Conservation (phyloP, 2,888 invertebrate species). For the Notodonta ziczac region DNA sequence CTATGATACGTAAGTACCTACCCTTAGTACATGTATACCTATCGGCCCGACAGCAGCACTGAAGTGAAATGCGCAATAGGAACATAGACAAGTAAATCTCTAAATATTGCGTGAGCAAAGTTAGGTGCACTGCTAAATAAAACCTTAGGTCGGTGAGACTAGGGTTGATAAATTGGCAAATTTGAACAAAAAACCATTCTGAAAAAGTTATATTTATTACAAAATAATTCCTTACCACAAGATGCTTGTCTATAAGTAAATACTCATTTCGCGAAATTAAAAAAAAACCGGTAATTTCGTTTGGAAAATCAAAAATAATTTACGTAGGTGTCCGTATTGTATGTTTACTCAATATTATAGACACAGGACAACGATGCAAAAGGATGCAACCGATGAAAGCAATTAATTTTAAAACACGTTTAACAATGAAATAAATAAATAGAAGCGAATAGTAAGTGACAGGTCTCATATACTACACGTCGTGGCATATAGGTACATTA, state of each 20-base stretch:
- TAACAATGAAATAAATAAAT: slow-evolving; percentile 31
- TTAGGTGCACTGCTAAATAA: slow-evolving; percentile 21
- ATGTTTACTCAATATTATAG: no score
- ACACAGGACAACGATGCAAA: slow-evolving; percentile 11
- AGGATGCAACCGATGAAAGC: slow-evolving; percentile 6
- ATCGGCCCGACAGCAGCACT: background rate
- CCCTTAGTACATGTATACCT: background rate
- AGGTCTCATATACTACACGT: slow-evolving; percentile 24
- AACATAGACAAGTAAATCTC: slow-evolving; percentile 36
- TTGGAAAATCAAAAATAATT: no score
- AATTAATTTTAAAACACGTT: slow-evolving; percentile 5
- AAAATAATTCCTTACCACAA: no score
- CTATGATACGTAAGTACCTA: background rate
- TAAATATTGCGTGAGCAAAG: slow-evolving; percentile 38
- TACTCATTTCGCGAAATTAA: background rate
- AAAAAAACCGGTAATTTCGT: background rate
- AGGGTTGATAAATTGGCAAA: background rate
- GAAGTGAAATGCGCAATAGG: slow-evolving; percentile 34
- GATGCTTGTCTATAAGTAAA: background rate
- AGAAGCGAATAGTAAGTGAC: slow-evolving; percentile 31
- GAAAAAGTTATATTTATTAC: no score
- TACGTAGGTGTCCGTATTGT: no score
- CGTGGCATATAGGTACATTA: slow-evolving; percentile 46
- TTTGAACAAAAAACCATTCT: background rate
- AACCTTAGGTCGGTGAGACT: slow-evolving; percentile 7